Conservation (phyloP, 2,888 invertebrate species). For the Mellilla xanthometata region DNA sequence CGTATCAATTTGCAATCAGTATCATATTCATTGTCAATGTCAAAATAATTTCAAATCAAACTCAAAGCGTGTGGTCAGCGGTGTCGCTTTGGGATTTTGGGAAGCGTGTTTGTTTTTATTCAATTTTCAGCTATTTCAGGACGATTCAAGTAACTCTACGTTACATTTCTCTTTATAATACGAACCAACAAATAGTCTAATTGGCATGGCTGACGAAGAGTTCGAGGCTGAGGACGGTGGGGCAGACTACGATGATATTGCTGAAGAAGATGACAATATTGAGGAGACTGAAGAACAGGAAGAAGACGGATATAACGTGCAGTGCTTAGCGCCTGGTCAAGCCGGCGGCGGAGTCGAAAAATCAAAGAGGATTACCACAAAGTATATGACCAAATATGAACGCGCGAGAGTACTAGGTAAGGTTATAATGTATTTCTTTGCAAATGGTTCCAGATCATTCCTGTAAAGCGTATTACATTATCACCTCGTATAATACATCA, state of each 20-base stretch:
- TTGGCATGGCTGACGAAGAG: constrained; percentile 92
- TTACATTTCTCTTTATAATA: too few relatives aligned
- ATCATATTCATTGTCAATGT: too few relatives aligned
- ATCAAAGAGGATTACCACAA: constrained; percentile 96
- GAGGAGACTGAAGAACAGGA: constrained; percentile 94
- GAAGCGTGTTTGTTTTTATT: background rate
- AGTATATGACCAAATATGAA: constrained; percentile 97
- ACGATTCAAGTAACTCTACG: too few relatives aligned
- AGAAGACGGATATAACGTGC: constrained; percentile 93
- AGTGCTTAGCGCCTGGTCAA: constrained; percentile 91
- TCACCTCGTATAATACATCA: too few relatives aligned
- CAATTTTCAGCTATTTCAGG: background rate
- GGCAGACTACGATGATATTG: constrained; percentile 94
- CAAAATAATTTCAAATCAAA: too few relatives aligned
- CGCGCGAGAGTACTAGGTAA: constrained; percentile 71
- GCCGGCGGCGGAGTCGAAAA: constrained; percentile 92
- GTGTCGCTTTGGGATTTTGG: too few relatives aligned
- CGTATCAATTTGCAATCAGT: too few relatives aligned
- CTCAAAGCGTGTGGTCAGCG: too few relatives aligned
- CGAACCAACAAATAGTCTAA: background rate
- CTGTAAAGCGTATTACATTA: too few relatives aligned
- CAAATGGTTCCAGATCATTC: background rate
- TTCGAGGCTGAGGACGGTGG: constrained; percentile 91
- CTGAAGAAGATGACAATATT: constrained; percentile 93
- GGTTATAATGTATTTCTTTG: constrained; percentile 25